These are phyloP conservation scores for Darwinula stevensoni DNA, from an alignment of 2,888 invertebrate genomes.

Conservation along the genomic window DNA sequence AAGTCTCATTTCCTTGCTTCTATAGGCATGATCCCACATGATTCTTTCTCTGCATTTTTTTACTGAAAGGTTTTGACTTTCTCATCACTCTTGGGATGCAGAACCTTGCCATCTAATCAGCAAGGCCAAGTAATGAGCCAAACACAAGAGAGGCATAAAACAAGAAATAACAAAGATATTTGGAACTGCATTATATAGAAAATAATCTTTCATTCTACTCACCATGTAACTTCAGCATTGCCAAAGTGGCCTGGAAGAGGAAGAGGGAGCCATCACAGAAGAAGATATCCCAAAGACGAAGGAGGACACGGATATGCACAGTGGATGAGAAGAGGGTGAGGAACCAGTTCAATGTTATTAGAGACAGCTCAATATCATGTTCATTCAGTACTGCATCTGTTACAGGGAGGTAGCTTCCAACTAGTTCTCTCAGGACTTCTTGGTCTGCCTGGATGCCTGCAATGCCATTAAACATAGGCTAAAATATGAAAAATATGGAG, in stretches of 20 bases:
- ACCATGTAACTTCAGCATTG: conserved; percentile 59
- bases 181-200: too few species aligned
- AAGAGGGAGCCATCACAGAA: conserved; percentile 84
- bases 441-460: conserved; percentile 76
- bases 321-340: conserved; percentile 85
- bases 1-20: too few species aligned
- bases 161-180: too few species aligned
- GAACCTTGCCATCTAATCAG: too few species aligned
- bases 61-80: too few species aligned
- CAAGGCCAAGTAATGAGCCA: too few species aligned
- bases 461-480: conserved; percentile 9
- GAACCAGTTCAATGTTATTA: conserved; percentile 94
- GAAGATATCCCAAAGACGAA: conserved; percentile 86
- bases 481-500: too few species aligned
- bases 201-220: conserved; percentile 6
- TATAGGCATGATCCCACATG: too few species aligned
- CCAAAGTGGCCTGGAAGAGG: conserved; percentile 72
- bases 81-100: too few species aligned
- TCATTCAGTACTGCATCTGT: conserved; percentile 62
- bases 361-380: conserved; percentile 64
- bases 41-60: too few species aligned
- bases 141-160: too few species aligned
- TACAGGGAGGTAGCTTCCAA: conserved; percentile 32
- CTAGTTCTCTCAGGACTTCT: conserved; percentile 66
- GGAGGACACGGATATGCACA: conserved; percentile 74